Evolutionary conservation across 2,888 invertebrate species (phyloP).

Genomic region (Pyrrhopygopsis socrates): DNA sequence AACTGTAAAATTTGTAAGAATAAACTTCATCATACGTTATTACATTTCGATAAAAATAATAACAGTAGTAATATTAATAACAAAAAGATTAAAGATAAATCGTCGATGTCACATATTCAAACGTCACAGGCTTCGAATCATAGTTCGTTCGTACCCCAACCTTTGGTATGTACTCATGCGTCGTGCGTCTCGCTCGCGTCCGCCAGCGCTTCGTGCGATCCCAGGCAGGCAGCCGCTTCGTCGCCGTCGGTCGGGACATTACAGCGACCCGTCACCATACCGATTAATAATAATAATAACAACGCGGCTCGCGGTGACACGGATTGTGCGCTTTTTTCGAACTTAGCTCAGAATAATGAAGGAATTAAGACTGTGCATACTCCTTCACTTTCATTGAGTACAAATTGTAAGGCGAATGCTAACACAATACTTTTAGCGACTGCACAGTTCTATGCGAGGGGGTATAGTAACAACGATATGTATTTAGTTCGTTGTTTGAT

Average conservation of each 20-base stretch:
- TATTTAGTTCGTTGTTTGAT: slow-evolving; percentile 1
- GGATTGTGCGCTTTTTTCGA: background rate
- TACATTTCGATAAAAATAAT: background rate
- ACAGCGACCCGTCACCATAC: too few relatives aligned
- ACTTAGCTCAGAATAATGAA: background rate
- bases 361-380: background rate
- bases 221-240: too few relatives aligned
- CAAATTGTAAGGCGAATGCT: background rate
- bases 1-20: background rate
- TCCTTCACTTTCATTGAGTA: background rate
- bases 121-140: background rate
- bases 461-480: background rate
- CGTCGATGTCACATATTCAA: background rate
- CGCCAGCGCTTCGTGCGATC: too few relatives aligned
- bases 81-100: background rate
- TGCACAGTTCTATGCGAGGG: slow-evolving; percentile 5
- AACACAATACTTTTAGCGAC: background rate
- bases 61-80: background rate
- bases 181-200: background rate
- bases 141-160: background rate
- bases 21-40: background rate
- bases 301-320: background rate
- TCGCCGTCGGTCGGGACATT: too few relatives aligned
- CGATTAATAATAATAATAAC: background rate
- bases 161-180: background rate